A percentile compares a stretch with the other conserved stretches of the same genome.
Evolutionary conservation across 2,797 vertebrate species (phyloP).

Genomic region (Cyclopterus lumpus): DNA sequence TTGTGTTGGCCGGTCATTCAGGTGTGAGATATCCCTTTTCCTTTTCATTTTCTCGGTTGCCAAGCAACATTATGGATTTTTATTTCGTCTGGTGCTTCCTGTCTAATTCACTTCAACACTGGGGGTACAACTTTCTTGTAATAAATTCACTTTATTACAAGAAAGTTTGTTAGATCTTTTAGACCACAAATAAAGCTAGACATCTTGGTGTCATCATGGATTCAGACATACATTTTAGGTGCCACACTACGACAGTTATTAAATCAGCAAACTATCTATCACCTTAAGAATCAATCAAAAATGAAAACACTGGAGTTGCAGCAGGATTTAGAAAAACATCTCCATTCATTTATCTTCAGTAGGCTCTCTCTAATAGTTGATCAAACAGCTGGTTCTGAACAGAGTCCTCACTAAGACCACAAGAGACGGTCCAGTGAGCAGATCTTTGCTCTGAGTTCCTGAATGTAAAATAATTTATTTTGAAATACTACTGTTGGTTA

Average conservation of each 20-base stretch:
- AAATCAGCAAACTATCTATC: background rate
- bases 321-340: background rate
- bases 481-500: constrained; percentile 2
- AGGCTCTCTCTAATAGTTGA: background rate
- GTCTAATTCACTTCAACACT: constrained; percentile 10
- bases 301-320: background rate
- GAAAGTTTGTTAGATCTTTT: background rate
- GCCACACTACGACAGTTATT: background rate
- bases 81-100: constrained; percentile 7
- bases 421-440: background rate
- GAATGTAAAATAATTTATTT: background rate
- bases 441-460: background rate
- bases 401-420: background rate
- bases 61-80: constrained; percentile 1
- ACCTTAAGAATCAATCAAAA: background rate
- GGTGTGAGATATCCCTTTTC: constrained; percentile 14
- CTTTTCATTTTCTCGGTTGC: constrained; percentile 17
- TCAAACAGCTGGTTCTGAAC: background rate
- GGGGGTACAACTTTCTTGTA: background rate
- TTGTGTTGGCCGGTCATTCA: constrained; percentile 19
- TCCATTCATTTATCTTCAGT: background rate
- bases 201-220: background rate
- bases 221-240: background rate
- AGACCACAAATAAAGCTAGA: background rate
- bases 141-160: background rate